Evolutionary conservation across 2,797 vertebrate genomes (phyloP).

Genomic region (Psittacula derbiana): DNA sequence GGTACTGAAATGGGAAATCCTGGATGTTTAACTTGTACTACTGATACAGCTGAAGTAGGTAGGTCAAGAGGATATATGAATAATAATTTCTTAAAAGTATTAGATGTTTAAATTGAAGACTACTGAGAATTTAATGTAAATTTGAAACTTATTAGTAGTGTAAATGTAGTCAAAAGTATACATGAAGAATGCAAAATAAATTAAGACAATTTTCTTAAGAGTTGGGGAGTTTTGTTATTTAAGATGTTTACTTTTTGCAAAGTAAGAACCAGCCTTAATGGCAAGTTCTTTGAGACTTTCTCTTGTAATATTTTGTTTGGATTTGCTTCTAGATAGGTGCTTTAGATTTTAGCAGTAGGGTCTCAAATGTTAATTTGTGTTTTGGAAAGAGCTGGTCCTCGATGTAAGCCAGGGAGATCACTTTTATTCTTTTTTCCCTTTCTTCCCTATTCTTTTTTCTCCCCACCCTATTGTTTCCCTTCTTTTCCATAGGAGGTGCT

Average conservation of each 20-base stretch:
- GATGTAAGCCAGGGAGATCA: neutral
- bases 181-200: neutral
- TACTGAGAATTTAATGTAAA: neutral
- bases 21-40: neutral
- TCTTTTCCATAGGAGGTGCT: neutral
- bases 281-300: neutral
- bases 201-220: neutral
- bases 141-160: neutral
- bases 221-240: neutral
- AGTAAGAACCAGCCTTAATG: neutral
- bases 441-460: neutral
- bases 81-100: neutral
- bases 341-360: neutral
- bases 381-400: neutral
- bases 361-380: neutral
- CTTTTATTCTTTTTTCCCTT: neutral
- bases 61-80: neutral
- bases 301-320: neutral
- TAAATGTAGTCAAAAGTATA: neutral
- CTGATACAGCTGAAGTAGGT: neutral
- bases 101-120: neutral
- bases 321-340: neutral
- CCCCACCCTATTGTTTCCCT: neutral
- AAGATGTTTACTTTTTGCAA: neutral
- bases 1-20: neutral